A percentile compares a stretch with the other conserved stretches of the same genome.
phyloP scores from a whole-genome alignment of 1,140 invertebrate genomes.

The Drosophila guanche region DNA sequence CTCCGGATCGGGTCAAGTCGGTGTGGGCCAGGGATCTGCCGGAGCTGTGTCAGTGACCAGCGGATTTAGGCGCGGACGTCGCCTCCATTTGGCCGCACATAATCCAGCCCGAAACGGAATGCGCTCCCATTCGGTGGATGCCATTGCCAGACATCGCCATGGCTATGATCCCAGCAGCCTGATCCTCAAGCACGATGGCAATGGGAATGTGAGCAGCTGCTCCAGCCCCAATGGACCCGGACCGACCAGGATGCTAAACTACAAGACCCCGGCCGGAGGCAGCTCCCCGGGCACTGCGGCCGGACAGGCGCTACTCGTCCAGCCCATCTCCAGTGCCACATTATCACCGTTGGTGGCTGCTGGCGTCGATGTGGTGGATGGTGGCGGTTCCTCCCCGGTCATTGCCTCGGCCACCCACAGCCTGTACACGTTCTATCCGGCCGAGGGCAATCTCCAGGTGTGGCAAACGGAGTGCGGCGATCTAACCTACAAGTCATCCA shows the following conservation, averaged over 20 bases:
- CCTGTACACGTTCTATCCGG: conserved; percentile 82
- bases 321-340: conserved; percentile 79
- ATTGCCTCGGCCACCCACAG: conserved; percentile 81
- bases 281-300: conserved; percentile 35
- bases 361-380: conserved; percentile 58
- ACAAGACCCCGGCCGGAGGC: conserved; percentile 52
- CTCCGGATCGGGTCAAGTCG: neutral
- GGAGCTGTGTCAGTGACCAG: conserved; percentile 26
- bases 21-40: conserved; percentile 7
- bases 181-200: conserved; percentile 75
- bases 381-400: conserved; percentile 67
- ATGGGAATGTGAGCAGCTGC: conserved; percentile 62
- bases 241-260: conserved; percentile 71
- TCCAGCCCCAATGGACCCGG: conserved; percentile 19
- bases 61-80: conserved; percentile 63
- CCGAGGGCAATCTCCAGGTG: conserved; percentile 81
- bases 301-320: conserved; percentile 72
- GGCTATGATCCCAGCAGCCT: conserved; percentile 76
- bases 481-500: conserved; percentile 79
- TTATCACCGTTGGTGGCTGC: conserved; percentile 59
- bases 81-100: conserved; percentile 49
- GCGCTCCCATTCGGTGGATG: conserved; percentile 78
- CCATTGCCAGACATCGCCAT: conserved; percentile 66
- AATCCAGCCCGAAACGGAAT: conserved; percentile 43
- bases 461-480: conserved; percentile 82